Base-by-base conservation (phyloP, 2,113 vertebrate genomes). In the Oriolus oriolus region DNA sequence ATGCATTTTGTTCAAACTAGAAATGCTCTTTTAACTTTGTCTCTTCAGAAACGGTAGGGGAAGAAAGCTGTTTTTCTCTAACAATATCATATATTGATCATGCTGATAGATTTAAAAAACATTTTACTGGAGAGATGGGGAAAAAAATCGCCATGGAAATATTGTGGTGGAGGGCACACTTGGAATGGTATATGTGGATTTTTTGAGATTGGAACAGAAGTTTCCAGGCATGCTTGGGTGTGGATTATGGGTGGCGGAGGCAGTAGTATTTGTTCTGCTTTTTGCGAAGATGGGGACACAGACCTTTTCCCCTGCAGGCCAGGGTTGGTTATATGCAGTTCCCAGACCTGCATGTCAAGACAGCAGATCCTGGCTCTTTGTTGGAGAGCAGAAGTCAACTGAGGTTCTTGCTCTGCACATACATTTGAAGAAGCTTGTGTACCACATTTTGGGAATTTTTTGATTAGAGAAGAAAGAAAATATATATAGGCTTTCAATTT, bases 271-370 rank as follows among this genome's bases (percentile, higher is more conserved):
- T 71, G 11, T 41, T 65, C 10, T 49, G 11, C 16, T 68, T 74
- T 83, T 68, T 79, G 15, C 20, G 24, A 60, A 42, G 47, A 8
- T 23, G 20, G n/a, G 16, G 1, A 14, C 3, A 7, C 3, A 35
- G 26, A 14, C 26, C 12, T 33, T 24, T 24, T 75, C 33, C 35
- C n/a, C 0, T 3, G 4, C 16, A n/a, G 37, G 9, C 26, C 13
- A 22, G 18, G 4, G 4, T 6, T 41, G 23, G 16, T 14, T 3
- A 1, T 20, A 5, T 2, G 9, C 31, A n/a, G 17, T 19, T 42
- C 7, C 17, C 21, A 39, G 35, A 66, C 7, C 12, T 75, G 21
- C 13, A 6, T 12, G 24, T 70, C 0, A 2, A 44, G 30, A 24
- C 1, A 4, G 17, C 16, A 71, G 65, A 44, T 87, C 54, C 63